Evolutionary conservation across 2,888 invertebrate species (phyloP).

Genomic region (Sycophila texana): DNA sequence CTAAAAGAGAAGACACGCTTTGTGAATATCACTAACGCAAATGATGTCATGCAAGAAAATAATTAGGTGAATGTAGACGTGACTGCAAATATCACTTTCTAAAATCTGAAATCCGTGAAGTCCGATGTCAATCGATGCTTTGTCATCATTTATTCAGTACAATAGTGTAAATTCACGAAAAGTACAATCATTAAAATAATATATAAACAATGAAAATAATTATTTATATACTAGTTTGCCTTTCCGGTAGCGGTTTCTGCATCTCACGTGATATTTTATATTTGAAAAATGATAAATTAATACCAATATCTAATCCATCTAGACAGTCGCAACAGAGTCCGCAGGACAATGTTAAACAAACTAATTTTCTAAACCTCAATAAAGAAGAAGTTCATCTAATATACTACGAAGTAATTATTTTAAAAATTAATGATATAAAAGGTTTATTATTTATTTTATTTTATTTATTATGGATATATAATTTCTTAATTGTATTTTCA

Average conservation of each 20-base stretch:
- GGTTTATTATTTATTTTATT: too few species aligned
- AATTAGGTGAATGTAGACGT: not conserved
- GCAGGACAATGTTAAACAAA: too few species aligned
- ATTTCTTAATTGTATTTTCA: not conserved
- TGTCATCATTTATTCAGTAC: not conserved
- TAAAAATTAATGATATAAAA: not conserved
- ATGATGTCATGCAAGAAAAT: slow-evolving; percentile 15
- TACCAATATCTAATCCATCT: too few species aligned
- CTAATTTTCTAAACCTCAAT: not conserved
- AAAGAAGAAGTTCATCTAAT: slow-evolving; percentile 13
- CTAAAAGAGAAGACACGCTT: not conserved
- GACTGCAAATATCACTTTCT: not conserved
- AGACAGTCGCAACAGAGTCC: too few species aligned
- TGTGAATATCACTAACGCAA: not conserved
- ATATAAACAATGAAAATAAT: not conserved
- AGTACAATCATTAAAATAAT: not conserved
- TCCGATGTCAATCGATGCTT: not conserved
- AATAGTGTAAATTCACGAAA: too few species aligned
- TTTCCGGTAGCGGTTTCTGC: too few species aligned
- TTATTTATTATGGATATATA: not conserved
- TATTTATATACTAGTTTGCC: too few species aligned
- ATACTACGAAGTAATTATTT: slow-evolving; percentile 36
- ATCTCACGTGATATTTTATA: too few species aligned
- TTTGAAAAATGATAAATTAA: too few species aligned
- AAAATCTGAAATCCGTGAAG: too few species aligned